Evolutionary conservation across 2,797 vertebrate species (phyloP).

Genomic region (Gorsachius magnificus): DNA sequence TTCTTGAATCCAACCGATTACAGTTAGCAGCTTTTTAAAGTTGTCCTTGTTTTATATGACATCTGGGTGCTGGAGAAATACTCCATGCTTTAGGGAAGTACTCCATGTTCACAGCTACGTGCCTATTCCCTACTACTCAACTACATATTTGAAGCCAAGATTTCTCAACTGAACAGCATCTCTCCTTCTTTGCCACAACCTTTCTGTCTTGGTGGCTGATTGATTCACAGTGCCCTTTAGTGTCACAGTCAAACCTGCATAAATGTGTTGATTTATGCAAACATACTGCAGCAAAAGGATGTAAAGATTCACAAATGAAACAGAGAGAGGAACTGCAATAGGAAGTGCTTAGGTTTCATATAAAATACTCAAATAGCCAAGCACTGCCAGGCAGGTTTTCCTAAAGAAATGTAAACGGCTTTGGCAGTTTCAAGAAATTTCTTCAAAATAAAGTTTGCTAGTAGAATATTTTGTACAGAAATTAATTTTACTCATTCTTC

Average conservation of each 20-base stretch:
- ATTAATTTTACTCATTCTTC: neutral
- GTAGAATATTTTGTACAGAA: neutral
- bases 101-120: neutral
- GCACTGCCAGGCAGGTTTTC: neutral
- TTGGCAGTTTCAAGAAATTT: neutral
- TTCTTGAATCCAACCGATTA: neutral
- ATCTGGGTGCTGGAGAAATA: neutral
- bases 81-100: neutral
- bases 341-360: neutral
- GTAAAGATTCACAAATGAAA: neutral
- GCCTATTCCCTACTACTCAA: neutral
- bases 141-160: neutral
- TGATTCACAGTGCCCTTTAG: neutral
- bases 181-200: neutral
- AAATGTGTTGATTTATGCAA: neutral
- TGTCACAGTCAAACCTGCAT: neutral
- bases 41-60: neutral
- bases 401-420: neutral
- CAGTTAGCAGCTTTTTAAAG: neutral
- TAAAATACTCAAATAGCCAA: neutral
- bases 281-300: neutral
- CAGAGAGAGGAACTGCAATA: neutral
- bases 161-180: neutral
- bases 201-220: neutral
- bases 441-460: neutral